phyloP scores from a whole-genome alignment of 2,113 vertebrate species.

The Petaurus breviceps region DNA sequence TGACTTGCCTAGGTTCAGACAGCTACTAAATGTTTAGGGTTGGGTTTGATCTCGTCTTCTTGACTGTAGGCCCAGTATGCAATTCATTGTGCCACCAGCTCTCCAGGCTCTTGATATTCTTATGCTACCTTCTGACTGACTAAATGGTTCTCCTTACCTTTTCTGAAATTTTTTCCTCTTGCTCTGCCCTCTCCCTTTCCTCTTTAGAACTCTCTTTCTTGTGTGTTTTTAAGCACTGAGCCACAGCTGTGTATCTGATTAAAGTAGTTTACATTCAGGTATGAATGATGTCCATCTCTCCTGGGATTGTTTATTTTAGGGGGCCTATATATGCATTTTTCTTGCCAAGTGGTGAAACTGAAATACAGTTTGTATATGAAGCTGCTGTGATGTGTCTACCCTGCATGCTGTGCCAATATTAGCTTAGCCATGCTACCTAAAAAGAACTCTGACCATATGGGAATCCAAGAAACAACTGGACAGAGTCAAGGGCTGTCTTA shows the following conservation, averaged over 20 bases:
- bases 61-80: background rate
- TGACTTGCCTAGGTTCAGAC: background rate
- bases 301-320: background rate
- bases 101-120: no score
- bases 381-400: background rate
- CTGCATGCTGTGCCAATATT: background rate
- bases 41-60: background rate
- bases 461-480: background rate
- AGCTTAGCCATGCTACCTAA: background rate
- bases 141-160: no score
- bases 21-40: background rate
- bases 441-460: background rate
- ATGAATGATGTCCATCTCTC: background rate
- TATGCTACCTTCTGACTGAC: no score
- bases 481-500: background rate
- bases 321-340: background rate
- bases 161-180: no score
- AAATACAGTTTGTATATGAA: background rate
- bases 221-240: no score
- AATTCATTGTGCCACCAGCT: no score
- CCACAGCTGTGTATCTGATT: background rate
- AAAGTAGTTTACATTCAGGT: background rate
- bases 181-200: no score
- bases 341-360: background rate
- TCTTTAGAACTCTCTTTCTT: no score